phyloP scores from a whole-genome alignment of 1,140 invertebrate genomes.

The Arctopsyche grandis region DNA sequence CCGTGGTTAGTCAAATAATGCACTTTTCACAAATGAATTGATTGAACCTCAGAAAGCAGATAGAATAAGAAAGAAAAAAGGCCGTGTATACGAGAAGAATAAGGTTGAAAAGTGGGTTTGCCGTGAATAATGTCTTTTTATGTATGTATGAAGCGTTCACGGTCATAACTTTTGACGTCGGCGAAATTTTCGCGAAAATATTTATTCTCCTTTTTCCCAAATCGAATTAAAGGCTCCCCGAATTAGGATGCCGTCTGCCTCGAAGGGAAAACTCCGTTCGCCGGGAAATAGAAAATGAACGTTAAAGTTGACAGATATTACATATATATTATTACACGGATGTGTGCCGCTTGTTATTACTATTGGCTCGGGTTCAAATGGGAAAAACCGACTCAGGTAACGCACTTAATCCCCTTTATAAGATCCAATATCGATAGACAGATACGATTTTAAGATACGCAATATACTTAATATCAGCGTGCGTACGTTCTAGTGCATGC shows the following conservation, averaged over 20 bases:
- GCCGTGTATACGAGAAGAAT: too few relatives aligned
- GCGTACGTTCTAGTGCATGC: too few relatives aligned
- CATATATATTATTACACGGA: not conserved
- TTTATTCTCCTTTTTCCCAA: slow-evolving; percentile 20
- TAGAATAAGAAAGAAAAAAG: too few relatives aligned
- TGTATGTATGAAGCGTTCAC: slow-evolving; percentile 27
- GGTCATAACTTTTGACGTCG: slow-evolving; percentile 24
- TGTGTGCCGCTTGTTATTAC: not conserved
- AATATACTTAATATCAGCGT: too few relatives aligned
- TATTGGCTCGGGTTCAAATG: not conserved
- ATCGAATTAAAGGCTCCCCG: not conserved
- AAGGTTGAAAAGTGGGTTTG: not conserved
- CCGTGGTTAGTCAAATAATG: too few relatives aligned
- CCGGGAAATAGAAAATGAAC: slow-evolving; percentile 12
- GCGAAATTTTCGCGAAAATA: slow-evolving; percentile 22
- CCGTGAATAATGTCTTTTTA: slow-evolving; percentile 23
- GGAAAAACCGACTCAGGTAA: too few relatives aligned
- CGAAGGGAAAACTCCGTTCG: slow-evolving; percentile 1
- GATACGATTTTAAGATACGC: too few relatives aligned
- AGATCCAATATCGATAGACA: too few relatives aligned
- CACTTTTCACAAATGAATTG: too few relatives aligned
- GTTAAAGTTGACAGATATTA: slow-evolving; percentile 15
- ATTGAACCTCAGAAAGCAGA: too few relatives aligned
- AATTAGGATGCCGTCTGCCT: slow-evolving; percentile 19
- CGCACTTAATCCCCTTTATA: too few relatives aligned